Conservation (phyloP, 2,797 vertebrate genomes). For the Tolypeutes matacus region DNA sequence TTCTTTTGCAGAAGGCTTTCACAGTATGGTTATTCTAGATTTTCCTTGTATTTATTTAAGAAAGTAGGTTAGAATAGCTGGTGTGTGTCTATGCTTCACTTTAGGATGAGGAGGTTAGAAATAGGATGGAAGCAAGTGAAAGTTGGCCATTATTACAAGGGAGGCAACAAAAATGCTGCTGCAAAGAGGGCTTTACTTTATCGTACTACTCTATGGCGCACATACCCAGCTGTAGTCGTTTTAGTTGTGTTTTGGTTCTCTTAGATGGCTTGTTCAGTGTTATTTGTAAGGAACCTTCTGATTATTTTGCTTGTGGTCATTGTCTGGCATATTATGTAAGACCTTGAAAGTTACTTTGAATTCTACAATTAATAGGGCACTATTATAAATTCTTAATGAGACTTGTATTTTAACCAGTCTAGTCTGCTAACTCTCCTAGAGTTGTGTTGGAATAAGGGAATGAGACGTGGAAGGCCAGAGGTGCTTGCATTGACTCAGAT, state of each 20-base stretch:
- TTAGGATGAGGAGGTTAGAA: neutral
- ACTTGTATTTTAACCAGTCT: slow-evolving; percentile 28
- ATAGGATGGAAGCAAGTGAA: slow-evolving; percentile 14
- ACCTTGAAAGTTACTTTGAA: slow-evolving; percentile 10
- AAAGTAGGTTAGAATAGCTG: neutral
- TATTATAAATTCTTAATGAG: neutral
- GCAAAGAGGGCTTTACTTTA: neutral
- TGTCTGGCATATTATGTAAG: neutral
- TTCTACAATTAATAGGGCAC: neutral
- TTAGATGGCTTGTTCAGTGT: neutral
- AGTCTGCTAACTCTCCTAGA: neutral
- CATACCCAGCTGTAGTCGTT: neutral
- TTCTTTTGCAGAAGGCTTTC: neutral
- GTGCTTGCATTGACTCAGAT: neutral
- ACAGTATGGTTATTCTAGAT: neutral
- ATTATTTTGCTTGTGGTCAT: neutral
- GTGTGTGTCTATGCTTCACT: neutral
- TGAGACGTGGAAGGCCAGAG: neutral
- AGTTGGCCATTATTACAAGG: neutral
- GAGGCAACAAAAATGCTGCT: neutral
- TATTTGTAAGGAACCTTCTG: neutral
- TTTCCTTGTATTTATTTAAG: neutral
- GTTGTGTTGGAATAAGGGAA: neutral
- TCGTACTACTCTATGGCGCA: neutral
- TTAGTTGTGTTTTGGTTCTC: neutral